Base-by-base conservation (phyloP, 2,797 vertebrate genomes). In the Thalassophryne amazonica region DNA sequence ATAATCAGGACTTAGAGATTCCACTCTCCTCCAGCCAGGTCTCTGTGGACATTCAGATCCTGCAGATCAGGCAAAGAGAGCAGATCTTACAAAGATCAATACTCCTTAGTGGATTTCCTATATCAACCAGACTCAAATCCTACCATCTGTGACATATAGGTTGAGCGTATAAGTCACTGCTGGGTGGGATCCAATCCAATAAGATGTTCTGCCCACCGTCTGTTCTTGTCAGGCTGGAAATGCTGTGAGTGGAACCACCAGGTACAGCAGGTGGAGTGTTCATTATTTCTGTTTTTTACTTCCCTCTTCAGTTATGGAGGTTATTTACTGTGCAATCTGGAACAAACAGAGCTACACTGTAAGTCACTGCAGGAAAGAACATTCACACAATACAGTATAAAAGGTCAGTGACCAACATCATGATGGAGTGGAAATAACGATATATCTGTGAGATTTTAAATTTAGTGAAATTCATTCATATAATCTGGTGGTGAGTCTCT, bases 61-160 rank as follows among this genome's bases (percentile, higher is more conserved):
- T 62, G 75, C 76, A 82, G 79, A 83, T 72, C 78, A 80, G 73
- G 66, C 71, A 45, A 62, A 56, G 75, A 75, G 71, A 78, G 76
- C 65, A 76, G 75, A 78, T 73, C 74, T 80, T 48, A 53, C 50
- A 55, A 50, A 77, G 76, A 88, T 88, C 86, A 86, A 88, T 86
- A 86, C 69, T 79, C 72, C 74, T 79, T 53, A 70, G 81, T 86
- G 80, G 81, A 81, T 85, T 86, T 88, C 78, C 81, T 85, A 78
- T 78, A 88, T 78, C 80, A 84, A 72, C 82, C 70, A 39, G 53
- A 40, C 19, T 66, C 69, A 84, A 83, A 85, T 83, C 76, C 83
- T 32, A 63, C 83, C 83, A 86, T 86, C 84, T 88, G 84, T 84
- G 83, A 83, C 81, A 81, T 85, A 86, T 78, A 86, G 79, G 80